Conservation (phyloP, 2,888 invertebrate genomes). For the Amiota communis region DNA sequence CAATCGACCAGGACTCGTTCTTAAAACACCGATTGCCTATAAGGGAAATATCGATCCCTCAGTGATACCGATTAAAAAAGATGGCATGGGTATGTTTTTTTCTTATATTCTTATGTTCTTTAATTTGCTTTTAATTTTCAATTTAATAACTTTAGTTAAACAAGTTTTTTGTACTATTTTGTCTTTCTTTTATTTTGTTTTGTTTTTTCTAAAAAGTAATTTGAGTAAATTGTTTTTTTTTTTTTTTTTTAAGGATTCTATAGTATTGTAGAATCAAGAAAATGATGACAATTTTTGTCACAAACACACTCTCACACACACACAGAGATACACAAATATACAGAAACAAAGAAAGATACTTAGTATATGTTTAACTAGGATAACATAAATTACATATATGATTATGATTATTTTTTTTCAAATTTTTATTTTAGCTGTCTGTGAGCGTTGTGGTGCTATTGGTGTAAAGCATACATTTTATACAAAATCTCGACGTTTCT, state of each 20-base stretch:
- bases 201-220: not conserved
- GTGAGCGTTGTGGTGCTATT: conserved; percentile 88
- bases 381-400: not conserved
- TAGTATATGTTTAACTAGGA: conserved; percentile 1
- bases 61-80: conserved; percentile 89
- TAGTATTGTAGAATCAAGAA: not conserved
- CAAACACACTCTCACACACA: not conserved
- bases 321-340: not conserved
- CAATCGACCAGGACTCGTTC: conserved; percentile 81
- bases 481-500: conserved; percentile 86
- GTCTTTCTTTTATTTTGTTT: not conserved
- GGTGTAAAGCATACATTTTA: conserved; percentile 91
- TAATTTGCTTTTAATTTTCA: conserved; percentile 14
- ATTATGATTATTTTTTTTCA: not conserved
- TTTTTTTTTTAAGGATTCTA: not conserved
- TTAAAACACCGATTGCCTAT: conserved; percentile 86
- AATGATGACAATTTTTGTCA: not conserved
- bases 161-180: no score
- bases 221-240: not conserved
- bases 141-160: not conserved
- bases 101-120: conserved; percentile 38
- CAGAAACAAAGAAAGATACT: not conserved
- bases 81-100: conserved; percentile 86
- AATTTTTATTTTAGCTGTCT: conserved; percentile 78
- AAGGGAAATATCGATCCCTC: conserved; percentile 87